phyloP scores from a whole-genome alignment of 2,888 invertebrate genomes.

The Amphipoea oculea region DNA sequence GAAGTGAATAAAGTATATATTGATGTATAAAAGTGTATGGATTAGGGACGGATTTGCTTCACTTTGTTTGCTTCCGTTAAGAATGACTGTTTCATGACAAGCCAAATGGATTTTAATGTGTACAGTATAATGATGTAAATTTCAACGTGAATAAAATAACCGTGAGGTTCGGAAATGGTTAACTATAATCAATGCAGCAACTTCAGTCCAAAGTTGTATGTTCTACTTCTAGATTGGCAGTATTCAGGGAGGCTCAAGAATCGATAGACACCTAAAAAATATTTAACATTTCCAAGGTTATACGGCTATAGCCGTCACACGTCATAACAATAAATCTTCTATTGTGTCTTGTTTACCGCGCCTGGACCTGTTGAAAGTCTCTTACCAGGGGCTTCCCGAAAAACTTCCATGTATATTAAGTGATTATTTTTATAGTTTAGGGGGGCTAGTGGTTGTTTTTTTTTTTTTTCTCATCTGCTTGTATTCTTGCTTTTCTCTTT shows the following conservation, averaged over 20 bases:
- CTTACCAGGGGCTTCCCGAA: background rate
- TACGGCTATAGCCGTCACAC: too few relatives aligned
- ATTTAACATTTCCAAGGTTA: too few relatives aligned
- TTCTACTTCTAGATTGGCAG: background rate
- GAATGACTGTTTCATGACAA: background rate
- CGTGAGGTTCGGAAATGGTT: background rate
- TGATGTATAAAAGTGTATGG: background rate
- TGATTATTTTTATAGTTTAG: background rate
- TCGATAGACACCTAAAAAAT: too few relatives aligned
- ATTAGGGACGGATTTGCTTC: background rate
- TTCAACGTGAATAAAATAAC: background rate
- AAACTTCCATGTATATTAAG: background rate
- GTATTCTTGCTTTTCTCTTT: too few relatives aligned
- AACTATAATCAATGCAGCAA: background rate
- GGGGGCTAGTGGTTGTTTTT: background rate
- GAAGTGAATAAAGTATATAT: slow-evolving; percentile 1
- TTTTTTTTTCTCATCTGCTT: too few relatives aligned
- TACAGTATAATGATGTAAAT: background rate
- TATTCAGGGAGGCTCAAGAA: background rate
- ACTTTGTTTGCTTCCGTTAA: background rate
- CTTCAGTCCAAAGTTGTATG: background rate
- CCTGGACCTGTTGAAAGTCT: background rate
- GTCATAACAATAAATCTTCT: too few relatives aligned
- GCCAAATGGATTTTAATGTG: background rate
- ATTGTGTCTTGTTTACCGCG: too few relatives aligned